Evolutionary conservation across 2,113 vertebrate species (phyloP).

Genomic region (Crotalus tigris): DNA sequence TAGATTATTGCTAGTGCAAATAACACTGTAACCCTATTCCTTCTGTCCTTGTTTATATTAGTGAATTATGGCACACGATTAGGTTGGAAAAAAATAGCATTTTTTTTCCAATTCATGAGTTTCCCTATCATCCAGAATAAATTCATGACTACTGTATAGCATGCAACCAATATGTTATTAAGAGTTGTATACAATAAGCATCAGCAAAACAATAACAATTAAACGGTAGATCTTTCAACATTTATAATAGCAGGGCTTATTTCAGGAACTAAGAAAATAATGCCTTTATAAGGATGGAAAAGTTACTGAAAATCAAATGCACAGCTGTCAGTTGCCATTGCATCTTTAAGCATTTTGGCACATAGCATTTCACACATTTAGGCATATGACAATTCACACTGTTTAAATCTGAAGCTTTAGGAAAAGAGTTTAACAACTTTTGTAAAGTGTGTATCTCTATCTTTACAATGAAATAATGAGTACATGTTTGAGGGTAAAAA

Average conservation of each 20-base stretch:
- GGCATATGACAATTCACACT: background rate
- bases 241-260: background rate
- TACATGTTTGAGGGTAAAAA: background rate
- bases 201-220: background rate
- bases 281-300: background rate
- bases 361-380: background rate
- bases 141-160: background rate
- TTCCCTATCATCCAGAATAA: background rate
- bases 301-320: background rate
- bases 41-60: background rate
- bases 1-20: background rate
- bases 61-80: background rate
- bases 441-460: background rate
- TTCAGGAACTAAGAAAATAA: background rate
- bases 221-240: background rate
- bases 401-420: background rate
- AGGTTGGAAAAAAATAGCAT: background rate
- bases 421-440: background rate
- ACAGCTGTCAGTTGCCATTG: background rate
- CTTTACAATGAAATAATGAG: background rate
- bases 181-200: background rate
- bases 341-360: background rate
- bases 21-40: background rate
- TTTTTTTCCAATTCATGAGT: background rate
- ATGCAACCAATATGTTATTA: background rate